Conservation (phyloP, 37 sponge, comb jelly and placozoan species). For the Chondrosia reniformis region DNA sequence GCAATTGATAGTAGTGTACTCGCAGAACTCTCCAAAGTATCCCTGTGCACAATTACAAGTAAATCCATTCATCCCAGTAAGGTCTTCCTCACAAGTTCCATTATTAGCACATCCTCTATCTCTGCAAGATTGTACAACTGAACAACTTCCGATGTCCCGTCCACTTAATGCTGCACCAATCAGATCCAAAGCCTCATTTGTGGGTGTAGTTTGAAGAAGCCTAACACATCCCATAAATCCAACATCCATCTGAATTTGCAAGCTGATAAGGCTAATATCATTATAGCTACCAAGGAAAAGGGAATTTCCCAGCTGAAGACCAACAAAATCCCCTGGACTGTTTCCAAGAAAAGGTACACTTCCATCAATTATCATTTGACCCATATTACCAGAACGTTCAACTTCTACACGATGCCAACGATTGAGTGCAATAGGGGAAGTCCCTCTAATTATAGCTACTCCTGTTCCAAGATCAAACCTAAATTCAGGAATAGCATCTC, state of each 20-base stretch:
- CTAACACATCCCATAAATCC: constrained; percentile 53
- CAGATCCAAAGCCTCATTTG: constrained; percentile 10
- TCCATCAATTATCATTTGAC: constrained; percentile 41
- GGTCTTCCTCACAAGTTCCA: constrained; percentile 28
- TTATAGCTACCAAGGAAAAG: constrained; percentile 43
- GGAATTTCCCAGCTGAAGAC: constrained; percentile 42
- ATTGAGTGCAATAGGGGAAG: constrained; percentile 6
- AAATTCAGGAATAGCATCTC: constrained; percentile 36
- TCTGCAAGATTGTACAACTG: constrained; percentile 4
- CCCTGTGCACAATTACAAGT: constrained; percentile 18
- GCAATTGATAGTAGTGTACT: constrained; percentile 13
- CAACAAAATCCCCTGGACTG: constrained; percentile 22
- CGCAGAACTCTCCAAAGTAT: constrained; percentile 35
- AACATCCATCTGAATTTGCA: background rate
- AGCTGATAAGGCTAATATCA: background rate
- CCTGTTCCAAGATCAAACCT: constrained; percentile 45
- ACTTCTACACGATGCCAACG: constrained; percentile 60
- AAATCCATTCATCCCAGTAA: background rate
- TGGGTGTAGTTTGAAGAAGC: background rate
- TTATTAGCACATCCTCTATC: constrained; percentile 29
- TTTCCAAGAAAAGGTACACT: constrained; percentile 18
- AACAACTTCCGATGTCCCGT: constrained; percentile 20
- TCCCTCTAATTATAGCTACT: constrained; percentile 24
- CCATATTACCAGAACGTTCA: constrained; percentile 28
- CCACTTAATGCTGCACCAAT: constrained; percentile 28